Evolutionary conservation across 2,888 invertebrate genomes (phyloP).

Genomic region (Dryomyza anilis): DNA sequence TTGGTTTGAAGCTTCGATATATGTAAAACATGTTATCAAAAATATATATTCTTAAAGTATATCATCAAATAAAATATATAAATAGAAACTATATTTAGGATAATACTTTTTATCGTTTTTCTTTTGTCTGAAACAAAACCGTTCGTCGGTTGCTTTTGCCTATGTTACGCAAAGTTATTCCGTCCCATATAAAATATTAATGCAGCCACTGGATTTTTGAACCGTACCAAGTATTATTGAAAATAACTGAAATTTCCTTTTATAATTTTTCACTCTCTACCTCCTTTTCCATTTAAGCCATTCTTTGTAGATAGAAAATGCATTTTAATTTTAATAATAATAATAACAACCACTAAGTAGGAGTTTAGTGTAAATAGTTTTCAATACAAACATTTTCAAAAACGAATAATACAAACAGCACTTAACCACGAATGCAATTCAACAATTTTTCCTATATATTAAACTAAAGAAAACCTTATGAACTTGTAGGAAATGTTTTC

Average conservation of each 20-base stretch:
- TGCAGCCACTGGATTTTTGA: too few species aligned
- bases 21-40: conserved; percentile 2
- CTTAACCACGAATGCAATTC: conserved; percentile 21
- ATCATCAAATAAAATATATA: background rate
- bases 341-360: background rate
- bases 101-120: too few species aligned
- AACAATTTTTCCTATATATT: background rate
- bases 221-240: background rate
- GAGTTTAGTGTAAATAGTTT: background rate
- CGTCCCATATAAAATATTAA: background rate
- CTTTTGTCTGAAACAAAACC: background rate
- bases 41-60: background rate
- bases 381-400: conserved; percentile 30
- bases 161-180: background rate
- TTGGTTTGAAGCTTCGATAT: too few species aligned
- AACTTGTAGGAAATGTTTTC: too few species aligned
- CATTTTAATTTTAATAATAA: background rate
- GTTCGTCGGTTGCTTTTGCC: background rate
- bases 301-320: too few species aligned
- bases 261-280: background rate
- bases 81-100: background rate
- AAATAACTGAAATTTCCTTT: background rate
- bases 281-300: too few species aligned
- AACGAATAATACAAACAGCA: conserved; percentile 24
- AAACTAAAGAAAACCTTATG: too few species aligned